A percentile compares a stretch with the other conserved stretches of the same genome.
Conservation (phyloP, 2,797 vertebrate species). For the Chaenodraco wilsoni region DNA sequence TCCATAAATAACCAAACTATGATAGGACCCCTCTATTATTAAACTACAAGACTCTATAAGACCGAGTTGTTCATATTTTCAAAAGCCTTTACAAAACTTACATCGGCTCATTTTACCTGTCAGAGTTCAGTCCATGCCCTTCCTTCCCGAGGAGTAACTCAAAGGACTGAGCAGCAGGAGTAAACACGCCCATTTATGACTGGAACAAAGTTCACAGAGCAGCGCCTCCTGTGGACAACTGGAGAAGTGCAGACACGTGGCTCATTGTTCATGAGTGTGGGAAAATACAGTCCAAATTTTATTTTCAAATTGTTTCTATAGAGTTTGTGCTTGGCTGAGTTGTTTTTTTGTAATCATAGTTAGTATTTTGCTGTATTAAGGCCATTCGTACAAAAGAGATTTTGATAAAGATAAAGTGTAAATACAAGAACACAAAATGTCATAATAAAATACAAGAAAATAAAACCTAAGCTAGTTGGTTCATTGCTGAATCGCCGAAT, state of each 20-base stretch:
- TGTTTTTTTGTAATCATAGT: not conserved
- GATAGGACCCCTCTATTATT: not conserved
- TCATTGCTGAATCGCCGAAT: not conserved
- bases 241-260: not conserved
- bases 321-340: not conserved
- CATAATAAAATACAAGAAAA: not conserved
- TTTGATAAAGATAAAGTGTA: not conserved
- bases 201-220: conserved; percentile 77
- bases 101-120: conserved; percentile 54
- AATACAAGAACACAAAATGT: not conserved
- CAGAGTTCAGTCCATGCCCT: conserved; percentile 57
- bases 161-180: not conserved
- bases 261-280: not conserved
- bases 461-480: not conserved
- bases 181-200: conserved; percentile 61
- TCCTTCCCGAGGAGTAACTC: conserved; percentile 1
- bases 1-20: not conserved
- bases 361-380: not conserved
- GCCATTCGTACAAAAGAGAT: not conserved
- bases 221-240: conserved; percentile 43
- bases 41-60: accelerated
- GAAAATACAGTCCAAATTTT: not conserved
- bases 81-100: not conserved
- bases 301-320: not conserved
- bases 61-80: not conserved